Percentiles rank a stretch among this genome's conserved stretches.
Conservation (phyloP, 2,113 vertebrate species). For the Rana temporaria region DNA sequence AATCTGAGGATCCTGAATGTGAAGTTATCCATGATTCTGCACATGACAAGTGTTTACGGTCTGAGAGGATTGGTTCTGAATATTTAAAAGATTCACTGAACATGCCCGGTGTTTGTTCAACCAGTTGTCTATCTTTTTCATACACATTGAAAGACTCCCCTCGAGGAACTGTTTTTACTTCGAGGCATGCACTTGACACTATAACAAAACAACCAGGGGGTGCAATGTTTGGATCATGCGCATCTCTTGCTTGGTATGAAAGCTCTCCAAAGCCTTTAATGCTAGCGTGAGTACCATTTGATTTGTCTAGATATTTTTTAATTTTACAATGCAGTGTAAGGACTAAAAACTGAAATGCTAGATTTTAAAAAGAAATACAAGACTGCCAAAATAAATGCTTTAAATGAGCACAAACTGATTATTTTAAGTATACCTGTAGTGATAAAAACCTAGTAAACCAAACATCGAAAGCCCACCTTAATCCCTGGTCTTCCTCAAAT, state of each 20-base stretch:
- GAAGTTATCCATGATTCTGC: constrained; percentile 61
- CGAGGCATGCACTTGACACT: constrained; percentile 73
- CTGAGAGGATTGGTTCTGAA: constrained; percentile 67
- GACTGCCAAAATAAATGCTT: too few relatives aligned
- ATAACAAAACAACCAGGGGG: constrained; percentile 77
- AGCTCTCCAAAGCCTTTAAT: constrained; percentile 86
- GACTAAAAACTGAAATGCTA: too few relatives aligned
- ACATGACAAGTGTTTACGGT: constrained; percentile 64
- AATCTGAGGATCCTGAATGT: constrained; percentile 67
- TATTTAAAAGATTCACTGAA: constrained; percentile 64
- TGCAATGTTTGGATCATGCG: constrained; percentile 62
- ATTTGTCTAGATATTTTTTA: constrained; percentile 31
- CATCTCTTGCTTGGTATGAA: constrained; percentile 86
- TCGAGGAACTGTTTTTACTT: constrained; percentile 70
- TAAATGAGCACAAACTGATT: too few relatives aligned
- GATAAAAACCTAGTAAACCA: too few relatives aligned
- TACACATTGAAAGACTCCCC: constrained; percentile 77
- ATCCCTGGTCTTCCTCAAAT: too few relatives aligned
- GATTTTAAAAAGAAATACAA: too few relatives aligned
- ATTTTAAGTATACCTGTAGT: too few relatives aligned
- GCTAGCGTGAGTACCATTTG: constrained; percentile 85
- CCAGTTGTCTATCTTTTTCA: constrained; percentile 77
- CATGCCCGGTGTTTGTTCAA: constrained; percentile 73
- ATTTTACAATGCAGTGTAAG: neutral
- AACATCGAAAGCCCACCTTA: too few relatives aligned